Conservation (phyloP, 1,140 invertebrate genomes). For the roundworm (Caenorhabditis elegans) region DNA sequence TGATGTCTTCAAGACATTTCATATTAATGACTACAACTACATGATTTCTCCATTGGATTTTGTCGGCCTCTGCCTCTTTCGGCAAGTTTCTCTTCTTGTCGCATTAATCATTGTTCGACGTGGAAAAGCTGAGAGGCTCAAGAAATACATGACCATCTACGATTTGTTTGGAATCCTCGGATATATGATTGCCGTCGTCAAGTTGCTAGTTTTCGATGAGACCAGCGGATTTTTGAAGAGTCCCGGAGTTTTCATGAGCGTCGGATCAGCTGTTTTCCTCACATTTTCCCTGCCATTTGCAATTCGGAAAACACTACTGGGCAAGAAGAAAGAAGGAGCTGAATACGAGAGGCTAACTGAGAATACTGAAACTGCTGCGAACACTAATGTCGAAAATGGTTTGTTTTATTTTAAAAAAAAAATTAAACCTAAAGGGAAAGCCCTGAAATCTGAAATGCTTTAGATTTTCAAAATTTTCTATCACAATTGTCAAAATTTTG, state of each 20-base stretch:
- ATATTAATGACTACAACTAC: background rate
- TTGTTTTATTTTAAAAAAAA: background rate
- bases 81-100: conserved; percentile 2
- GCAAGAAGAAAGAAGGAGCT: background rate
- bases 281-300: background rate
- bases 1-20: background rate
- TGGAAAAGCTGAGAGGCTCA: background rate
- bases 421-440: background rate
- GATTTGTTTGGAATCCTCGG: background rate
- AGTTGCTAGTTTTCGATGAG: background rate
- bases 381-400: background rate
- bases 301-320: background rate
- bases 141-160: background rate
- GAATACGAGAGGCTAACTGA: background rate
- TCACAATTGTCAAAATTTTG: no score
- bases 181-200: background rate
- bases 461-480: no score
- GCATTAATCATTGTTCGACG: background rate
- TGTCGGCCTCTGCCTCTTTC: background rate
- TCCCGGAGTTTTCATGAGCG: background rate
- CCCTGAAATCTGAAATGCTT: background rate
- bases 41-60: background rate
- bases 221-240: background rate
- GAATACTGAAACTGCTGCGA: background rate
- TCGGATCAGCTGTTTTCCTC: background rate